Evolutionary conservation across 2,113 vertebrate species (phyloP), one percentile per base, ranked within the genome.

Genomic region (Prunella himalayana): DNA sequence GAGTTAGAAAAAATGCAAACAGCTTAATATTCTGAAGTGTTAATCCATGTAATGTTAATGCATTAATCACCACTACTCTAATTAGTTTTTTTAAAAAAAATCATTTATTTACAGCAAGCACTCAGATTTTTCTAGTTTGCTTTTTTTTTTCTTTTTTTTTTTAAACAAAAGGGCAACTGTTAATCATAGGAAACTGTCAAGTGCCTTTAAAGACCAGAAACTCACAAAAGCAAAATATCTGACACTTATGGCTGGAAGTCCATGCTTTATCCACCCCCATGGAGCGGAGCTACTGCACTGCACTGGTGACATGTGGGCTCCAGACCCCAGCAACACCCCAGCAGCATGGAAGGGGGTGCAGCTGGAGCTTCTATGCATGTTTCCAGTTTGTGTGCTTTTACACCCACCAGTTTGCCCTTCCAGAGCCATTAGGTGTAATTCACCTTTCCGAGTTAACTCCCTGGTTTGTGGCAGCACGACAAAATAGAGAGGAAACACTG

Each of bases 1-100:
- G 80, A 97, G 92, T 96, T 88, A 75, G 71, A 83, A 86, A 81
- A 90, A 95, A 90, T 37, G 51, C 79, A 94, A 93, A 92, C 85
- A 94, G 85, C 88, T 93, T 93, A 94, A 88, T 90, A 94, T 95
- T 94, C 89, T 95, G 77, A 94, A 97, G 89, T 97, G 96, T 94
- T 97, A 96, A 96, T 71, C 82, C 20, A 1, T 42, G 64, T 86
- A 95, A 93, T 83, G 72, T 75, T 86, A 88, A 90, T 75, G 49
- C 80, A 92, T 93, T 97, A 81, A 90, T 86, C 47, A 85, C 50
- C 50, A 45, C 33, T 82, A 41, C 65, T 96, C 25, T 95, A 90
- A 97, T 66, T 89, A 56, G 65, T 82, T 90, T 94, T 95, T 93
- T 91, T 71, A 22, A 0, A 10, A 49, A 49, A 76, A 82, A 90